Conservation (phyloP, 1,140 invertebrate genomes). For the Euwallacea similis region DNA sequence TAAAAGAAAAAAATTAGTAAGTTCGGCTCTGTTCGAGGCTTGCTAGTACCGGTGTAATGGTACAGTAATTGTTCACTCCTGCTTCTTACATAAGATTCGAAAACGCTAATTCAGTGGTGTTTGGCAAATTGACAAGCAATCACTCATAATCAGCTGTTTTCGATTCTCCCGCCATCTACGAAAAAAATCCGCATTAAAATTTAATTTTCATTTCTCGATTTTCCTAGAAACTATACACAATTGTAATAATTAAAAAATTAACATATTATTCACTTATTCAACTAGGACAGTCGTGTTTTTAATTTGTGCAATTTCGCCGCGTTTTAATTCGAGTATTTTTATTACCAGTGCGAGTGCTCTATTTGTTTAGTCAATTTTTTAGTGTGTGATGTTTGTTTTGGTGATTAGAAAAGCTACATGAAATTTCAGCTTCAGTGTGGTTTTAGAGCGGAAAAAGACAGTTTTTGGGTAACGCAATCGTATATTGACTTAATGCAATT, state of each 20-base stretch:
- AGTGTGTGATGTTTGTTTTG: slow-evolving; percentile 9
- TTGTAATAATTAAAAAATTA: too few species aligned
- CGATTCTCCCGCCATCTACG: slow-evolving; percentile 6
- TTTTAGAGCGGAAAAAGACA: too few species aligned
- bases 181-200: slow-evolving; percentile 9
- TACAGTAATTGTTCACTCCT: too few species aligned
- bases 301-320: neutral
- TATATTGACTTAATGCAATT: slow-evolving; percentile 2
- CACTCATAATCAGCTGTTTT: neutral
- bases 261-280: too few species aligned
- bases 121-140: neutral
- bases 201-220: neutral
- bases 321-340: neutral
- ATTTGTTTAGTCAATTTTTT: neutral
- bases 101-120: neutral
- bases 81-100: too few species aligned
- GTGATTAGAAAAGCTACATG: neutral
- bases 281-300: too few species aligned
- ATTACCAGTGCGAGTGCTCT: neutral
- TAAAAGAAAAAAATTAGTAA: too few species aligned
- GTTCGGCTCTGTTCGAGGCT: too few species aligned
- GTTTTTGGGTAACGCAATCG: neutral
- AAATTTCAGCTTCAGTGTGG: too few species aligned
- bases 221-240: slow-evolving; percentile 10
- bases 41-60: too few species aligned